A percentile compares a stretch with the other conserved stretches of the same genome.
These are phyloP conservation scores for Bombyx mandarina DNA, from an alignment of 1,140 invertebrate species.

Conservation along the genomic window DNA sequence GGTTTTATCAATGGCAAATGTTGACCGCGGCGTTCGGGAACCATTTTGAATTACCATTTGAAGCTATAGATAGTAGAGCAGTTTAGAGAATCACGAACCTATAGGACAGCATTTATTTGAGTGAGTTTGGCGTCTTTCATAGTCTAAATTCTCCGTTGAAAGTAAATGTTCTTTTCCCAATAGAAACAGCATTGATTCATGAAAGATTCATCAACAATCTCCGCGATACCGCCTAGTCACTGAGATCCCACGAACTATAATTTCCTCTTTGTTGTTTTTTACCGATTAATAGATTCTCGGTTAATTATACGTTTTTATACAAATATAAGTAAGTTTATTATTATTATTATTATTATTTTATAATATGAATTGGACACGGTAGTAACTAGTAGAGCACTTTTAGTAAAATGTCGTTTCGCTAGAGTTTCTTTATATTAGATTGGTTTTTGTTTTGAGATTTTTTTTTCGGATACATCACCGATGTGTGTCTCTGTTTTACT, in stretches of 20 bases:
- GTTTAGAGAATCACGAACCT: too few relatives aligned
- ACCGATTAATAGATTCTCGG: conserved; percentile 48
- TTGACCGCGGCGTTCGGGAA: conserved; percentile 56
- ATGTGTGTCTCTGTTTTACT: conserved; percentile 32
- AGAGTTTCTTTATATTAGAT: conserved; percentile 51
- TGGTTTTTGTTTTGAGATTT: too few relatives aligned
- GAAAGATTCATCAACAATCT: neutral
- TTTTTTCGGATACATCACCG: conserved; percentile 14
- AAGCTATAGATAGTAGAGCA: too few relatives aligned
- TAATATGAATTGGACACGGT: conserved; percentile 50
- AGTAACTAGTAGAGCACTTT: conserved; percentile 64
- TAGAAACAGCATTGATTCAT: neutral
- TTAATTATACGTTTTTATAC: conserved; percentile 64
- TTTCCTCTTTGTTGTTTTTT: conserved; percentile 56
- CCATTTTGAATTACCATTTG: too few relatives aligned
- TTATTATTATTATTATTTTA: neutral
- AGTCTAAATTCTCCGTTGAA: too few relatives aligned
- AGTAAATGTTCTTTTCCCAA: too few relatives aligned
- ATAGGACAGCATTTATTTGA: too few relatives aligned
- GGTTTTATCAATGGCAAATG: conserved; percentile 70
- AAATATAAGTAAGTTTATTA: conserved; percentile 37
- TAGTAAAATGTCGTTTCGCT: conserved; percentile 63
- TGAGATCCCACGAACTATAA: conserved; percentile 61
- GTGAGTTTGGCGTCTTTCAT: too few relatives aligned
- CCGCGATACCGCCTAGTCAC: conserved; percentile 66